phyloP scores from a whole-genome alignment of 2,888 invertebrate genomes.

The Gisinianus flammeolus region DNA sequence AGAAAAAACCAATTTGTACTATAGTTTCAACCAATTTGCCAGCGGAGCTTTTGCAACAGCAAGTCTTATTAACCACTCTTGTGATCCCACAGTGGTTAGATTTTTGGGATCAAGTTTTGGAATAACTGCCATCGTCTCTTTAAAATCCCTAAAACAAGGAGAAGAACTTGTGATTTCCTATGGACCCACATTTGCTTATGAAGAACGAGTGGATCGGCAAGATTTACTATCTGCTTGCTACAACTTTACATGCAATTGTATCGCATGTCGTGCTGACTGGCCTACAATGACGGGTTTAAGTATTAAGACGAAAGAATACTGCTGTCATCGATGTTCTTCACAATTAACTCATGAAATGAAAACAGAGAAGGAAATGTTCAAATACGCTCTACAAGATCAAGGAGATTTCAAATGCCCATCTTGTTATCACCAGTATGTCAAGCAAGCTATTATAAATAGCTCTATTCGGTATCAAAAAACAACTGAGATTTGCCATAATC shows the following conservation, averaged over 20 bases:
- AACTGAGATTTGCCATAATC: not conserved
- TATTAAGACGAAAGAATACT: not conserved
- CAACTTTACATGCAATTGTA: conserved; percentile 1
- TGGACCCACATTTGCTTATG: not conserved
- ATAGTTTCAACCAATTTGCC: no score
- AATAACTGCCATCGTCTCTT: not conserved
- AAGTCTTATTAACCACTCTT: conserved; percentile 10
- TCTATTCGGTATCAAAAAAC: not conserved
- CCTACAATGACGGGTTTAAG: not conserved
- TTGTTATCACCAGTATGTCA: not conserved
- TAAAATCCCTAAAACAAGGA: not conserved
- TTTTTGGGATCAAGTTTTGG: not conserved
- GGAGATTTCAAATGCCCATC: not conserved
- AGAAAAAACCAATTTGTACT: no score
- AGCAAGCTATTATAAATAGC: not conserved
- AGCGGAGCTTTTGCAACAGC: not conserved
- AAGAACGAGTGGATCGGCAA: not conserved
- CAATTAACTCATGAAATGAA: not conserved
- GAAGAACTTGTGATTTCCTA: conserved; percentile 14
- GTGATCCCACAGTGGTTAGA: conserved; percentile 1
- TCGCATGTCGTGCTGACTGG: not conserved
- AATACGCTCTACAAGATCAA: not conserved
- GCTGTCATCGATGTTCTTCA: not conserved
- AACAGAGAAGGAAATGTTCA: not conserved
- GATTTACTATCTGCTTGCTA: not conserved